phyloP scores from a whole-genome alignment of 2,888 invertebrate genomes.

The Scaptomyza flava region DNA sequence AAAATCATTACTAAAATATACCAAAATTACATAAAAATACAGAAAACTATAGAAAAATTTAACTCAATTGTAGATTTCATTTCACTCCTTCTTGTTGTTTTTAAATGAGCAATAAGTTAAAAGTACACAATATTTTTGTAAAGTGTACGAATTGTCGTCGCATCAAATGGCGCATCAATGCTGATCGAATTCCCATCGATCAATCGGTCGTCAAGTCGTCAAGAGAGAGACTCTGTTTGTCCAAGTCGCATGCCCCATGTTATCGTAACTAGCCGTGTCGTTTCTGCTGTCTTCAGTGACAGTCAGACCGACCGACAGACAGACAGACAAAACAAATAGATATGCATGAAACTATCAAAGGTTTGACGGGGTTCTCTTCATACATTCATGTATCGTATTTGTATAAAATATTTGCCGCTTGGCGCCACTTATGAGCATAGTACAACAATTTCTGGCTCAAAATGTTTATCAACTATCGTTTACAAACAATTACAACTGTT shows the following conservation, averaged over 20 bases:
- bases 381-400: background rate
- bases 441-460: conserved; percentile 51
- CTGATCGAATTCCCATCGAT: conserved; percentile 55
- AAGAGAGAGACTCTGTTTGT: conserved; percentile 19
- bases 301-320: conserved; percentile 33
- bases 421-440: conserved; percentile 74
- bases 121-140: background rate
- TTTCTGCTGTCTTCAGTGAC: conserved; percentile 49
- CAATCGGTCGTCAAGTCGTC: conserved; percentile 46
- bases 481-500: conserved; percentile 79
- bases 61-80: no score
- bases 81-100: no score
- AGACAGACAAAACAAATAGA: conserved; percentile 51
- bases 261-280: conserved; percentile 40
- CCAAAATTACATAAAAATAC: no score
- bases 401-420: conserved; percentile 66
- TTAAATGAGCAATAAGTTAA: no score
- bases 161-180: conserved; percentile 26
- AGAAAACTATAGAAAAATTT: no score
- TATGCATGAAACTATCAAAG: conserved; percentile 47
- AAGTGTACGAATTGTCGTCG: conserved; percentile 18
- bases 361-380: conserved; percentile 6
- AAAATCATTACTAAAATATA: no score
- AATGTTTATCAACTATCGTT: conserved; percentile 76
- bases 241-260: conserved; percentile 10